A percentile compares a stretch with the other conserved stretches of the same genome.
Conservation (phyloP, 2,888 invertebrate genomes). For the Atrina japonica region DNA sequence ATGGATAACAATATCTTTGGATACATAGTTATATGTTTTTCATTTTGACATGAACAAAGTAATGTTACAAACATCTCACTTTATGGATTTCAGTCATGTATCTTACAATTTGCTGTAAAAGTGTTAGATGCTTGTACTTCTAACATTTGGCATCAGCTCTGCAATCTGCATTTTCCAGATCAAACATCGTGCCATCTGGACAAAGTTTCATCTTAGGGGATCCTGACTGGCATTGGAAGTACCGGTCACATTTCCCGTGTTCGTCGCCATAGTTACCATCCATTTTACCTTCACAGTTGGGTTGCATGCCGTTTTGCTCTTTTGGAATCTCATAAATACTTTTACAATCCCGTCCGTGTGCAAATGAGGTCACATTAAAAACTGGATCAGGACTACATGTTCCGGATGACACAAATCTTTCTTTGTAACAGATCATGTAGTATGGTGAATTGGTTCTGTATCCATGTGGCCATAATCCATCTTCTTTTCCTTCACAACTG, state of each 20-base stretch:
- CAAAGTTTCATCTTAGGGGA: background rate
- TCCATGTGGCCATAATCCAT: conserved; percentile 49
- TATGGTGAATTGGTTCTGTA: conserved; percentile 47
- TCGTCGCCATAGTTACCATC: conserved; percentile 18
- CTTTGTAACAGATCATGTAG: conserved; percentile 49
- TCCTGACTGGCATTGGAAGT: conserved; percentile 15
- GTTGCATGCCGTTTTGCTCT: conserved; percentile 16
- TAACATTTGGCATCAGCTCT: background rate
- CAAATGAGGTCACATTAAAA: background rate
- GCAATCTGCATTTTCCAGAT: background rate
- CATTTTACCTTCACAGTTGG: conserved; percentile 3
- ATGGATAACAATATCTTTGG: no score
- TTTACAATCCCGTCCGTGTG: conserved; percentile 12
- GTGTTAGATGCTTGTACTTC: no score
- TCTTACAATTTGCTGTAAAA: no score
- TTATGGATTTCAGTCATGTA: no score
- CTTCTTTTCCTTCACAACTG: conserved; percentile 49
- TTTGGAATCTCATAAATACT: conserved; percentile 24
- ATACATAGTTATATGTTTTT: no score
- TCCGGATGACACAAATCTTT: conserved; percentile 40
- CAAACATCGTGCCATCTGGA: conserved; percentile 9
- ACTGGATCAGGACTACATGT: conserved; percentile 38
- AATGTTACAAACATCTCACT: no score
- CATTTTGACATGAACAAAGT: no score
- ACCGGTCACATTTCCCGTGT: conserved; percentile 1